These are phyloP conservation scores for Columbina picui DNA, from an alignment of 2,113 vertebrate genomes.

Conservation along the genomic window DNA sequence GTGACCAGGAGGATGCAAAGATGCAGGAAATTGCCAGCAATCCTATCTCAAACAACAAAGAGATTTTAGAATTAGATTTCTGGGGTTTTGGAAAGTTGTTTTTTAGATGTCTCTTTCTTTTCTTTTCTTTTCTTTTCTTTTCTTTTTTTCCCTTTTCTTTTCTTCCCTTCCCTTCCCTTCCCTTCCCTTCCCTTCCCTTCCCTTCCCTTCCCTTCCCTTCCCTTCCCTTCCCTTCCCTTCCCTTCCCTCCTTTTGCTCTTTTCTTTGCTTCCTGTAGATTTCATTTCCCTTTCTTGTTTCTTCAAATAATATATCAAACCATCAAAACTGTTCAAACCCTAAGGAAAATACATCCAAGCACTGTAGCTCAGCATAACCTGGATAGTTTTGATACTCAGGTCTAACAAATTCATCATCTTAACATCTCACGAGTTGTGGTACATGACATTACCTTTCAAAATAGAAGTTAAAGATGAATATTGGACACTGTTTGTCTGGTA, in stretches of 20 bases:
- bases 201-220: background rate
- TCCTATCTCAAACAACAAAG: background rate
- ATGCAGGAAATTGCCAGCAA: background rate
- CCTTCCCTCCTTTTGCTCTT: no score
- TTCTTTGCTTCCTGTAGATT: background rate
- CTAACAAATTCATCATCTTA: background rate
- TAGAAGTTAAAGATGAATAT: background rate
- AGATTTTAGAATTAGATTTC: background rate
- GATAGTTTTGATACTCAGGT: background rate
- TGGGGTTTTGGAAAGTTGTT: background rate
- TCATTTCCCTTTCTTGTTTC: background rate
- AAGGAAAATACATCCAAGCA: background rate
- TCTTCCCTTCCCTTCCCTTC: accelerated
- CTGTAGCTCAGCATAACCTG: background rate
- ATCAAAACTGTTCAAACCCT: background rate
- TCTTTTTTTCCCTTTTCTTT: background rate
- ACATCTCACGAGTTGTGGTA: background rate
- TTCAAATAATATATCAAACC: background rate
- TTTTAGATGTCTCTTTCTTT: background rate
- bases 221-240: no score
- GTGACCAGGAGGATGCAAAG: background rate
- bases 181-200: accelerated
- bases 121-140: no score
- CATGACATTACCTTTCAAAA: background rate
- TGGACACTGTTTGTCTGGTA: background rate